Base-by-base conservation (phyloP, 2,113 vertebrate species). In the Scolopax mira region DNA sequence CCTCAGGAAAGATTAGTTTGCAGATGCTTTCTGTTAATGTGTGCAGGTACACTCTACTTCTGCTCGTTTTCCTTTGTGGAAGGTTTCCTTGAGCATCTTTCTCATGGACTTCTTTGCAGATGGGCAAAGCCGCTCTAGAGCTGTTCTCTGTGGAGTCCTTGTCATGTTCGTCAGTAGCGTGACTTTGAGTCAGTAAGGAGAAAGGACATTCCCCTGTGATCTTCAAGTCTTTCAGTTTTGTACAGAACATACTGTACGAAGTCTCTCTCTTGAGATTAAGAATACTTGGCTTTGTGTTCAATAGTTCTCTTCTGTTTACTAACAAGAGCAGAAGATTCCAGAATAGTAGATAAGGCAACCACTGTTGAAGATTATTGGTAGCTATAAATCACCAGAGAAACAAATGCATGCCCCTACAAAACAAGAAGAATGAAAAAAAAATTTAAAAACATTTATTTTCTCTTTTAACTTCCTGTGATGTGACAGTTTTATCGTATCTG, bases 131-230 rank as follows among this genome's bases (percentile, higher is more conserved):
- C 85, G 98, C 98, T 71, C 81, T 95, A 72, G 97, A 96, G 66
- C 91, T 95, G 87, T 97, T 90, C 79, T 95, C 92, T 33, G 97
- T 86, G 91, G 95, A 95, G 58, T 98, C 98, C 84, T 98, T 98
- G 78, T 98, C 97, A 51, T 97, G 96, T 92, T 99, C 98, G 79
- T 97, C 98, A 10, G 97, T 96, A 88, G 97, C 95, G 84, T 97
- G 98, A 64, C 97, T 98, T 78, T 97, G 98, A 69, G 97, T 97
- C 96, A 98, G 93, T 94, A 98, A 96, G 90, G 99, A 99, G 97
- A 99, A 99, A 21, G 99, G 99, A 93, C 99, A 99, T 74, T 99
- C 99, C 85, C 99, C 99, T 48, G 99, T 98, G 92, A 99, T 98
- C 96, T 99, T 99, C 94, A 99, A 98, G 48, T 99, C 99, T 96